Evolutionary conservation across 2,797 vertebrate genomes (phyloP).

Genomic region (Gephyroberyx darwinii): DNA sequence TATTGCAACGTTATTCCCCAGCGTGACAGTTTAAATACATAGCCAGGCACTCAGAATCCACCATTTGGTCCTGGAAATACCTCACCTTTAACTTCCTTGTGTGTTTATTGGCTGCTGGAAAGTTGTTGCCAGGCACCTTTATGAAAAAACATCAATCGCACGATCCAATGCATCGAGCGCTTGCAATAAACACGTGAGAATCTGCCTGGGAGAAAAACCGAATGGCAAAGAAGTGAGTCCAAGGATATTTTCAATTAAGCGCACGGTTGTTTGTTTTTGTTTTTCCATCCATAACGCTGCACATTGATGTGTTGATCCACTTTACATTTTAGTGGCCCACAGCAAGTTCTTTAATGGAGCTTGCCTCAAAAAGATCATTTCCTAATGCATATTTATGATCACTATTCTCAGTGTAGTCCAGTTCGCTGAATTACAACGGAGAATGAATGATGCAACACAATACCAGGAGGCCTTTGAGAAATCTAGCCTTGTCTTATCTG

Average conservation of each 20-base stretch:
- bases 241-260: not conserved
- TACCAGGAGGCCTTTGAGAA: constrained; percentile 5
- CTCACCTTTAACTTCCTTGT: constrained; percentile 1
- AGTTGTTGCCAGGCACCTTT: constrained; percentile 3
- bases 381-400: constrained; percentile 20
- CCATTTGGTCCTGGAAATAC: not conserved
- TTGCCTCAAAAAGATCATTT: constrained; percentile 16
- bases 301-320: constrained; percentile 2
- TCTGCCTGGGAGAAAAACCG: not conserved
- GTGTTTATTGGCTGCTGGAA: constrained; percentile 5
- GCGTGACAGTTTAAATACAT: constrained; percentile 13
- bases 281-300: not conserved
- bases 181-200: not conserved
- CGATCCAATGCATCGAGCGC: not conserved
- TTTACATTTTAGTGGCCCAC: not conserved
- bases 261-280: constrained; percentile 19
- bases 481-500: not conserved
- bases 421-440: constrained; percentile 17
- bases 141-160: constrained; percentile 12
- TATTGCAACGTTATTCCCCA: constrained; percentile 2
- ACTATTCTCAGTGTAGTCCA: constrained; percentile 25
- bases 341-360: not conserved
- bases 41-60: not conserved
- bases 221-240: not conserved
- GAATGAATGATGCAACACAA: not conserved